Base-by-base conservation (phyloP, 2,797 vertebrate genomes). In the Chrosomus eos region DNA sequence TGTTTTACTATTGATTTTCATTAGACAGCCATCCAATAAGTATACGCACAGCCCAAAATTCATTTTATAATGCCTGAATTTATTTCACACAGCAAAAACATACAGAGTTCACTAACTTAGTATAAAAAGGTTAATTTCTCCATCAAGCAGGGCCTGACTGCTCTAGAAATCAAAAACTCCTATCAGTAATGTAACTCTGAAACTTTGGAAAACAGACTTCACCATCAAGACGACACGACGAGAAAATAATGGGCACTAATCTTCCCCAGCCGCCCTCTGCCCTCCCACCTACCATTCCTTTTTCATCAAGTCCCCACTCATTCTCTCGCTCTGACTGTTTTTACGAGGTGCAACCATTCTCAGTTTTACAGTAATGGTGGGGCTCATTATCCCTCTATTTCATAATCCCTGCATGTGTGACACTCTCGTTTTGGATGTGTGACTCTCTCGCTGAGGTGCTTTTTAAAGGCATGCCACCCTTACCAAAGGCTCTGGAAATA, bases 331-430 rank as follows among this genome's bases (percentile, higher is more conserved):
- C 85, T 66, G 53, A 86, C 83, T 81, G 60, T 10, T 89, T 93
- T 93, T 93, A 93, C 89, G 86, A 92, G 84, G 91, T 91, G 91
- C 90, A 93, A 94, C 91, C 88, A 85, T 85, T 89, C 86, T 84
- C 90, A 85, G 90, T 92, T 92, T 88, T 89, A 87, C 83, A 80
- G 87, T 92, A 92, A 94, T 92, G 85, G 90, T 88, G 90, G 90
- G 92, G 88, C 92, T 91, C 92, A 92, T 95, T 95, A 94, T 91
- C 88, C 90, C 14, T 86, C 75, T 80, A 86, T 87, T 88, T 88
- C 81, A 88, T 84, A 82, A 87, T 87, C 87, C 85, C 70, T 82
- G 74, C 81, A 81, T 85, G 83, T 87, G 80, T 36, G 58, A 85
- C 85, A 84, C 68, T 51, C n/a, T 68, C 80, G 13, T 62, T 77